phyloP scores from a whole-genome alignment of 2,113 vertebrate species.

The Lichenostomus cassidix region DNA sequence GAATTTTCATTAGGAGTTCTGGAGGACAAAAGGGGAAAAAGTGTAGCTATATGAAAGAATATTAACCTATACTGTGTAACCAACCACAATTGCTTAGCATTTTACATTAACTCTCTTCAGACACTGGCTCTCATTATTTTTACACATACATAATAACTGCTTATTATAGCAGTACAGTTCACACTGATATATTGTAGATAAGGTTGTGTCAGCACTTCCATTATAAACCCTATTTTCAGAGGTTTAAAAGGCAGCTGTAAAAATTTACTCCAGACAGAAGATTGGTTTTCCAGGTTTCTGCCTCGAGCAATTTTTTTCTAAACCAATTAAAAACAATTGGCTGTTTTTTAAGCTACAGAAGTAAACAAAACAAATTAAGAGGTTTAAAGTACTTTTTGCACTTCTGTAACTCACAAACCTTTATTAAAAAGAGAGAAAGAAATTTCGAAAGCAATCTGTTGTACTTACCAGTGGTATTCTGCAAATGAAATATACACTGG shows the following conservation, averaged over 20 bases:
- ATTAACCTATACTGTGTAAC: conserved; percentile 98
- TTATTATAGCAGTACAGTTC: conserved; percentile 81
- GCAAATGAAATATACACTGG: background rate
- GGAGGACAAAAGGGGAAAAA: conserved; percentile 87
- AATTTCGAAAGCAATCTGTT: conserved; percentile 1
- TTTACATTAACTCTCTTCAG: conserved; percentile 86
- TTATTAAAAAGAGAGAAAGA: conserved; percentile 3
- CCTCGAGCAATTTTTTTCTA: conserved; percentile 56
- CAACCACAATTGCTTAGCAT: conserved; percentile 98
- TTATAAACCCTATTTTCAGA: conserved; percentile 75
- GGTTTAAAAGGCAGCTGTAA: conserved; percentile 81
- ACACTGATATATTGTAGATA: conserved; percentile 74
- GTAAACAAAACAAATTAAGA: conserved; percentile 72
- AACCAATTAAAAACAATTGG: conserved; percentile 73
- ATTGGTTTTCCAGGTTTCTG: conserved; percentile 77
- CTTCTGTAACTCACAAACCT: conserved; percentile 47
- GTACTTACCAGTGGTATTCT: background rate
- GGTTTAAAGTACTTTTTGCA: conserved; percentile 41
- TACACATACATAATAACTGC: conserved; percentile 90
- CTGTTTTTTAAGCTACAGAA: conserved; percentile 63
- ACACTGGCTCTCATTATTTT: conserved; percentile 92
- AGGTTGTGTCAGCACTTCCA: conserved; percentile 82
- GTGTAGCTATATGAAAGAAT: conserved; percentile 91
- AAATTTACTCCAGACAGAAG: conserved; percentile 79
- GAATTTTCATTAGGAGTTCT: conserved; percentile 98